Evolutionary conservation across 2,888 invertebrate genomes (phyloP), one percentile per base, ranked within the genome.

Genomic region (Sepioteuthis lessoniana): DNA sequence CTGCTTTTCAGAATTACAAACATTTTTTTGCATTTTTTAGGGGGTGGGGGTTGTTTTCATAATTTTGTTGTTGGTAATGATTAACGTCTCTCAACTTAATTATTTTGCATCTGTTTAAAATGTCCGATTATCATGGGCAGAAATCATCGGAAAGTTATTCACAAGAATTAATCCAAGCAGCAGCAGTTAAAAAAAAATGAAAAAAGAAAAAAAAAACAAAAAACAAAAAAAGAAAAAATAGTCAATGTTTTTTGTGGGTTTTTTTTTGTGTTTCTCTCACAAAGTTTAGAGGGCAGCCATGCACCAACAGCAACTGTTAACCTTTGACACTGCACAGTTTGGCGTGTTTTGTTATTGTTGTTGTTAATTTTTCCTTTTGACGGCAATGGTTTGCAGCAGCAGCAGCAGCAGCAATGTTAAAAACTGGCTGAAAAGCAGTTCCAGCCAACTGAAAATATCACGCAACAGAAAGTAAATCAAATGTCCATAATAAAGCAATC

Each of bases 401-500:
- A 55, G 28, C 25, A 55, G 55, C 55, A 76, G 76, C n/a, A 76
- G 76, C n/a, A 35, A 76, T 76, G 76, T n/a, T 35, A n/a, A n/a
- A 76, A 35, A n/a, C 16, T 10, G 76, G 76, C 76, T n/a, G 76
- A 76, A 76, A 76, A 35, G 76, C 35, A 19, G n/a, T 76, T 76
- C n/a, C 76, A 76, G 76, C 76, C 76, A 16, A 76, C 16, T 76
- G 76, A 35, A 76, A 76, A 42, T 47, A 92, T 92, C 92, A 92
- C 42, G 47, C 92, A n/a, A 42, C 92, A 42, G 92, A 92, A 47
- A 92, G 92, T 28, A 92, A 10, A 5, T 92, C 92, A 92, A 92
- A 47, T 47, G 47, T 92, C 16, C 46, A 47, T 38, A 92, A 42
- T 19, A 92, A 10, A 10, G 92, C 47, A 92, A 92, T 28, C 92